phyloP scores from a whole-genome alignment of 2,888 invertebrate genomes.

The Octodonta nipae region DNA sequence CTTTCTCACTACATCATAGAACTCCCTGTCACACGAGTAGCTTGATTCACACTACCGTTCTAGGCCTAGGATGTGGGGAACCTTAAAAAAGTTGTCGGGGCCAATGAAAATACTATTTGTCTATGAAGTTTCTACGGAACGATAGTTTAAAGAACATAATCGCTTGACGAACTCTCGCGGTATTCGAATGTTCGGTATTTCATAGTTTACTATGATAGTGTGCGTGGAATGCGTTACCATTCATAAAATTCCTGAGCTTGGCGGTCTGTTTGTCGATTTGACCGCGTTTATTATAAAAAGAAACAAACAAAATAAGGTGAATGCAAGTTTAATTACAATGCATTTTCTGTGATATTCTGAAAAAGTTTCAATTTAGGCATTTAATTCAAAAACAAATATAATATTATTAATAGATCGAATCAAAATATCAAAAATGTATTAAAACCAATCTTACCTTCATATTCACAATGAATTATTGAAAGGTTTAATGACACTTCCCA shows the following conservation, averaged over 20 bases:
- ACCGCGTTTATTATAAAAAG: background rate
- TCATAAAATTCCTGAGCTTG: conserved; percentile 28
- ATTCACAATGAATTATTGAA: too few species aligned
- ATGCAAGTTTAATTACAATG: too few species aligned
- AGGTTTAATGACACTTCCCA: too few species aligned
- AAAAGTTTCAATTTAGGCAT: too few species aligned
- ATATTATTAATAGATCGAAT: too few species aligned
- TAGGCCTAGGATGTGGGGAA: conserved; percentile 10
- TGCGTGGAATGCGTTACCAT: conserved; percentile 25
- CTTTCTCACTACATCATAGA: conserved; percentile 1
- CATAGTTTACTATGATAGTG: conserved; percentile 28
- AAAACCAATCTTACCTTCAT: too few species aligned
- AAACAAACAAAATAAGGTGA: too few species aligned
- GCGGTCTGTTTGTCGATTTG: background rate
- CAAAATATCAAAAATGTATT: too few species aligned
- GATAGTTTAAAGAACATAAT: background rate
- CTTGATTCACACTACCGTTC: conserved; percentile 27
- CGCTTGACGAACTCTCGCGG: background rate
- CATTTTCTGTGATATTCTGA: too few species aligned
- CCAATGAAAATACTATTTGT: too few species aligned
- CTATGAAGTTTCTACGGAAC: too few species aligned
- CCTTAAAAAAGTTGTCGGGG: background rate
- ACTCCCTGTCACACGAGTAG: conserved; percentile 23
- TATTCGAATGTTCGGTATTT: conserved; percentile 14
- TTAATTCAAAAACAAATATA: too few species aligned